phyloP scores from a whole-genome alignment of 2,113 vertebrate species.

The Zosterops lateralis region DNA sequence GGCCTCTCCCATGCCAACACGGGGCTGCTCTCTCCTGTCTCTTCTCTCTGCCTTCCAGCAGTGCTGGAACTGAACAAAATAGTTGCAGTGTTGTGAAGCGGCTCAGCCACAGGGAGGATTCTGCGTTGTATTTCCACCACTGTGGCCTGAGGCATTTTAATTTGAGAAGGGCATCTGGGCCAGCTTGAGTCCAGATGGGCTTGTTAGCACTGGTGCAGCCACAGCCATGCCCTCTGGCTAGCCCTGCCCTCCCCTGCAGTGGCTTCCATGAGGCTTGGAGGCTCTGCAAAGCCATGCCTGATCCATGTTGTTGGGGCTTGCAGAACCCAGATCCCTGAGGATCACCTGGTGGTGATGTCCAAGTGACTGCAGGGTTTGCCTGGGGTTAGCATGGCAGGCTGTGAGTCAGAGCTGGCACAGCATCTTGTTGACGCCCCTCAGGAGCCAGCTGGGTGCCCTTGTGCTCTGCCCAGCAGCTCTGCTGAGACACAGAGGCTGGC shows the following conservation, averaged over 20 bases:
- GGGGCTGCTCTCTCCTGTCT: not conserved
- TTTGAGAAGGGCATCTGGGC: not conserved
- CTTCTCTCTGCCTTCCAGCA: fast-evolving
- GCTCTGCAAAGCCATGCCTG: not conserved
- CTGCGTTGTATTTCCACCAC: fast-evolving
- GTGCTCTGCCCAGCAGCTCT: fast-evolving
- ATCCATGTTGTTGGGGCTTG: not conserved
- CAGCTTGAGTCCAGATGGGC: not conserved
- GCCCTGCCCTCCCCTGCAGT: not conserved
- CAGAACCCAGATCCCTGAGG: not conserved
- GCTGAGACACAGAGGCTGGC: not conserved
- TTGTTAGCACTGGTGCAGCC: not conserved
- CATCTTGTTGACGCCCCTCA: not conserved
- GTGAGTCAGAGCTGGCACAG: not conserved
- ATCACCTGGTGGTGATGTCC: not conserved
- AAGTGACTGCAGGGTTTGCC: fast-evolving
- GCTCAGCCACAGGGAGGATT: not conserved
- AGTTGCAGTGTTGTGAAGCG: fast-evolving
- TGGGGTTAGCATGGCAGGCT: not conserved
- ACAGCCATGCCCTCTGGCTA: not conserved
- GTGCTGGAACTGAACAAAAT: not conserved
- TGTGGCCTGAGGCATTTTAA: not conserved
- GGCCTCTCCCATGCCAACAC: fast-evolving
- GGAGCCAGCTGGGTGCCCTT: not conserved
- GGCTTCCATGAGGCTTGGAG: not conserved